phyloP scores from a whole-genome alignment of 2,888 invertebrate species.

The Euproctis similis region DNA sequence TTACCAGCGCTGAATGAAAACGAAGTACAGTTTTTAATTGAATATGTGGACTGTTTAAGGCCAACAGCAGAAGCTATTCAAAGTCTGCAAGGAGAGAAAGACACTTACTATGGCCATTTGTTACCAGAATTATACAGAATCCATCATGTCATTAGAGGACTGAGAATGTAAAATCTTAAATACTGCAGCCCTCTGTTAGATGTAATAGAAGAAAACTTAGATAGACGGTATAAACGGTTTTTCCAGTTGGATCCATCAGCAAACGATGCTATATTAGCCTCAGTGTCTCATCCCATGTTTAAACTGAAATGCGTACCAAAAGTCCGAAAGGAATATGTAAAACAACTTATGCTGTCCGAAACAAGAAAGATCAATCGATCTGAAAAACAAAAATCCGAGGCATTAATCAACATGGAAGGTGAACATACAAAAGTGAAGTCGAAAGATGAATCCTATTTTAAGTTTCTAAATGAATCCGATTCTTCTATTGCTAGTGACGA shows the following conservation, averaged over 20 bases:
- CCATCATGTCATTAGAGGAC: not conserved
- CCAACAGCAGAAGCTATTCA: slow-evolving; percentile 6
- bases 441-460: slow-evolving; percentile 5
- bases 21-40: too few species aligned
- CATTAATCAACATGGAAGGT: slow-evolving; percentile 7
- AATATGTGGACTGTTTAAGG: too few species aligned
- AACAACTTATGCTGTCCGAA: too few species aligned
- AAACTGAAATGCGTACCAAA: slow-evolving; percentile 3
- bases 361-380: slow-evolving; percentile 8
- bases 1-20: too few species aligned
- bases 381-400: slow-evolving; percentile 11
- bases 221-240: too few species aligned
- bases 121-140: too few species aligned
- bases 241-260: too few species aligned
- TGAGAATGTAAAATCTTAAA: too few species aligned
- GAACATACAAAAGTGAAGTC: slow-evolving; percentile 8
- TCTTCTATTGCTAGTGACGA: not conserved
- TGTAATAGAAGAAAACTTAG: too few species aligned
- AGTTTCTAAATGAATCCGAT: not conserved
- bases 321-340: slow-evolving; percentile 10
- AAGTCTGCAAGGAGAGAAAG: slow-evolving; percentile 17
- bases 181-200: too few species aligned
- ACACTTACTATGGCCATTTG: slow-evolving; percentile 16
- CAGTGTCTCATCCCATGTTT: too few species aligned
- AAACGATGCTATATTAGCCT: too few species aligned